Evolutionary conservation across 2,113 vertebrate genomes (phyloP).

Genomic region (Probosciger aterrimus): DNA sequence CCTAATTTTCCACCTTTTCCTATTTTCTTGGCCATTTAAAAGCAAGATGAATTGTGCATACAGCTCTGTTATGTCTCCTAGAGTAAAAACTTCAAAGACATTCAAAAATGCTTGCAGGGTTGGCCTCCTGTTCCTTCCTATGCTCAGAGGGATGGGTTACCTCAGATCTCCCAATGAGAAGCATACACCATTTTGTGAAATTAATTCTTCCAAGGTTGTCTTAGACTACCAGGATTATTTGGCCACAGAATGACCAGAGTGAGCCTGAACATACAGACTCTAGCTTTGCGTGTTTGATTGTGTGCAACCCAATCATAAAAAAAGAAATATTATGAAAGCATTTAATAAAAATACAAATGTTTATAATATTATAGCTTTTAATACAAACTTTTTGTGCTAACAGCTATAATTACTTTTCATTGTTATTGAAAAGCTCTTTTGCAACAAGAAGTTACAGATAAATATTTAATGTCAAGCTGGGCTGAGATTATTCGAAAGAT

Average conservation of each 20-base stretch:
- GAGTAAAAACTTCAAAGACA: not conserved
- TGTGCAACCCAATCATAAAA: not conserved
- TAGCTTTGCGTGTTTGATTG: not conserved
- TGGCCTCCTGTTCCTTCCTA: not conserved
- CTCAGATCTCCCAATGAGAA: not conserved
- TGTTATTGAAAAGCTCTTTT: not conserved
- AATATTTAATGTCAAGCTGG: not conserved
- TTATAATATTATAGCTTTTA: not conserved
- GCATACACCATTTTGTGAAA: not conserved
- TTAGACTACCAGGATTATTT: not conserved
- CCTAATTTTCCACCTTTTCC: not conserved
- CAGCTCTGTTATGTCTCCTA: not conserved
- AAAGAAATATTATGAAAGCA: not conserved
- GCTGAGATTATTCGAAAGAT: not conserved
- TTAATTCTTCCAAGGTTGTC: not conserved
- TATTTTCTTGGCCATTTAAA: not conserved
- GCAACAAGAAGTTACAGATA: not conserved
- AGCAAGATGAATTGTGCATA: not conserved
- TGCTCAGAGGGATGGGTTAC: not conserved
- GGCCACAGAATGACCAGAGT: not conserved
- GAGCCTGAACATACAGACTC: not conserved
- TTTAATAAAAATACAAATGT: not conserved
- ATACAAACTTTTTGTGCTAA: not conserved
- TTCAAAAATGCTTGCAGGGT: not conserved
- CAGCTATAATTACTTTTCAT: not conserved